Base-by-base conservation (phyloP, 2,888 invertebrate species). In the Molorchus minor region DNA sequence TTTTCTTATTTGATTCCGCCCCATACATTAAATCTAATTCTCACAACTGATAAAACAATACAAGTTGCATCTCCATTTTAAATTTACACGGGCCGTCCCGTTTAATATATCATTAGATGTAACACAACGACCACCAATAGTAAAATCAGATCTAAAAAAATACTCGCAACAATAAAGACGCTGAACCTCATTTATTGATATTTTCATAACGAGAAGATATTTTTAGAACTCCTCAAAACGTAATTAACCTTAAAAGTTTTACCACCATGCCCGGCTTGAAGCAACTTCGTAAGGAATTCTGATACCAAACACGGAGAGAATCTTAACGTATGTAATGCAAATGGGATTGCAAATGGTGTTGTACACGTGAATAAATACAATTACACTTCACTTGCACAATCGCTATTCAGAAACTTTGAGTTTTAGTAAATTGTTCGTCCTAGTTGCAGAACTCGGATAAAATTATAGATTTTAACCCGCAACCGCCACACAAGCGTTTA, bases 401-500 rank as follows among this genome's bases (percentile, higher is more conserved):
- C 53, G 43, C 49, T 25, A 13, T 43, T 38, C 41, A 43, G 54
- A 56, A 57, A 61, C 35, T 53, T 57, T 57, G 47, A 43, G 36
- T 44, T 54, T 47, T 38, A 20, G 46, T 25, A 46, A 10, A 12
- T 46, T 51, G 57, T 57, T 49, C 57, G 45, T 57, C 61, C 62
- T 58, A 64, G 63, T 64, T 62, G 60, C 62, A 36, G 51, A 65
- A 62, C 72, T 71, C 65, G 71, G 70, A 69, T 71, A 71, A 77
- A 76, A 75, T 77, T 77, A 77, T 77, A 76, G 76, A 77, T 76
- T 75, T 62, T 70, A 68, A 63, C 64, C 65, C 64, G 70, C 73
- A 75, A 75, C 75, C 75, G 75, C 72, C 71, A 70, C 71, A 71
- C 73, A 73, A 74, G 74, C 71, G 71, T 71, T 67, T 67, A 63